Evolutionary conservation across 2,888 invertebrate species (phyloP).

Genomic region (Eupithecia pulchellata): DNA sequence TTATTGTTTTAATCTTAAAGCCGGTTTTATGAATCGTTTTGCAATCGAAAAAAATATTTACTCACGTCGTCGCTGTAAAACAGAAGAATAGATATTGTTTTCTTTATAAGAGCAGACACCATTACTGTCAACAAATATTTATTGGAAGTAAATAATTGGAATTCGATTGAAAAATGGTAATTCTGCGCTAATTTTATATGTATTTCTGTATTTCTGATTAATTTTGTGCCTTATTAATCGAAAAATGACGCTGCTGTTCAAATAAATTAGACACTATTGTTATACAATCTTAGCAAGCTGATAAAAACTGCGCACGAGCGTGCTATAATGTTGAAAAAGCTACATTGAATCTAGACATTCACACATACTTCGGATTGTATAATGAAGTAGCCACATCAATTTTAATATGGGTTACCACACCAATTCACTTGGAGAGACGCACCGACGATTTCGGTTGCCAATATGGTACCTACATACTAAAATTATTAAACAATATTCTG

Average conservation of each 20-base stretch:
- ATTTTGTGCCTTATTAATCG: slow-evolving; percentile 9
- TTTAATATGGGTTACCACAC: not conserved
- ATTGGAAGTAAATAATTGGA: slow-evolving; percentile 1
- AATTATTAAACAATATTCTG: too few species aligned
- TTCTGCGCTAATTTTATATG: not conserved
- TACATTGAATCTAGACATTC: not conserved
- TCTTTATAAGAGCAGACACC: not conserved
- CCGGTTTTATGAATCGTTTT: not conserved
- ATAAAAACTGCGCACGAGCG: slow-evolving; percentile 11
- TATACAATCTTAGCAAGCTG: slow-evolving; percentile 75
- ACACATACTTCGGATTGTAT: not conserved
- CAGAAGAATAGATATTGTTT: not conserved
- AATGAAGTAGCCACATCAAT: not conserved
- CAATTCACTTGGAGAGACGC: too few species aligned
- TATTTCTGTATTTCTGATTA: slow-evolving; percentile 3
- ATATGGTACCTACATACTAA: too few species aligned
- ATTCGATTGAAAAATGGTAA: not conserved
- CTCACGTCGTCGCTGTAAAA: not conserved
- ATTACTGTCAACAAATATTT: not conserved
- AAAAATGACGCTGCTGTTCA: slow-evolving; percentile 10
- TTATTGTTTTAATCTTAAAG: not conserved
- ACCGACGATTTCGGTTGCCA: too few species aligned
- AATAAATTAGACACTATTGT: slow-evolving; percentile 58
- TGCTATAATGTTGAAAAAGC: not conserved
- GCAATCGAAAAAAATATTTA: not conserved